Conservation (phyloP, 2,797 vertebrate species). For the Caiman crocodilus region DNA sequence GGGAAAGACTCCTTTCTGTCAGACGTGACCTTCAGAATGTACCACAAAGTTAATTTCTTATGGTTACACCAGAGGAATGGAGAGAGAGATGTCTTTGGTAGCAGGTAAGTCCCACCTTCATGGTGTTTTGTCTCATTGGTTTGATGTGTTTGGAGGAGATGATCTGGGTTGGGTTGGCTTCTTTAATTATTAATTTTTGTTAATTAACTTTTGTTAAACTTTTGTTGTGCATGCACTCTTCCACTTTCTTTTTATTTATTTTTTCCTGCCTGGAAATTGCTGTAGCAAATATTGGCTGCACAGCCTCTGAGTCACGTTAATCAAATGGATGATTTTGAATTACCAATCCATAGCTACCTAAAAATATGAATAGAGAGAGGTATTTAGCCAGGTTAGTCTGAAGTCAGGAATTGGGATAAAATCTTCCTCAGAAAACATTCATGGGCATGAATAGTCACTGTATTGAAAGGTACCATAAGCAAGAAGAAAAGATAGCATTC, state of each 20-base stretch:
- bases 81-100: neutral
- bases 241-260: neutral
- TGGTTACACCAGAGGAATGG: neutral
- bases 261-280: neutral
- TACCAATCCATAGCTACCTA: too few relatives aligned
- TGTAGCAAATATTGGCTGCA: too few relatives aligned
- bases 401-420: too few relatives aligned
- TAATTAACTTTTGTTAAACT: neutral
- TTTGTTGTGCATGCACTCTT: too few relatives aligned
- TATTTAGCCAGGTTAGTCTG: too few relatives aligned
- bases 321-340: too few relatives aligned
- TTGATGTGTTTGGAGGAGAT: neutral
- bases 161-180: neutral
- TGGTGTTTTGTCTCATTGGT: neutral
- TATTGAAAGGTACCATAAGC: too few relatives aligned
- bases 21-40: neutral
- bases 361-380: too few relatives aligned
- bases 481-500: neutral
- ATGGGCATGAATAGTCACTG: too few relatives aligned
- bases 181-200: neutral
- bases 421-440: too few relatives aligned
- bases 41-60: neutral
- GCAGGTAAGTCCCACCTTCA: rapidly evolving
- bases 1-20: neutral
- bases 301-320: too few relatives aligned